phyloP scores from a whole-genome alignment of 2,888 invertebrate species.

The Drosophila buzzatii region DNA sequence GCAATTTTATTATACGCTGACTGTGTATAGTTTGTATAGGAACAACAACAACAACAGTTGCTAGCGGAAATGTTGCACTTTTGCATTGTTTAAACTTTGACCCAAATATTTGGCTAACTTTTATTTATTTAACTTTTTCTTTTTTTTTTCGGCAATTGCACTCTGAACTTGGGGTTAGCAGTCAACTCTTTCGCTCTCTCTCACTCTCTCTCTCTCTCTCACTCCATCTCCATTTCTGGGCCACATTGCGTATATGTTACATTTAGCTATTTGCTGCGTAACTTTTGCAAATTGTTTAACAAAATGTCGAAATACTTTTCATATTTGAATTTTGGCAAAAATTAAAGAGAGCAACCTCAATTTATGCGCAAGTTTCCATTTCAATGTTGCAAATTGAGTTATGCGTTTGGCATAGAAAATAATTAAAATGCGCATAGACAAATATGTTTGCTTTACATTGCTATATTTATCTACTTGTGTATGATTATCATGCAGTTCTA shows the following conservation, averaged over 20 bases:
- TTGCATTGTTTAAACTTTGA: conserved; percentile 66
- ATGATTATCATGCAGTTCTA: no score
- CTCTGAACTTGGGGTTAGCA: conserved; percentile 8
- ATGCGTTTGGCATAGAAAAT: background rate
- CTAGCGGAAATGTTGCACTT: conserved; percentile 42
- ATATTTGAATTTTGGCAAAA: background rate
- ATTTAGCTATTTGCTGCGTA: conserved; percentile 40
- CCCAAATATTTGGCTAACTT: conserved; percentile 61
- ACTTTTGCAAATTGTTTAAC: conserved; percentile 16
- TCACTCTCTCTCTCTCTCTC: background rate
- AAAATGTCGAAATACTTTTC: conserved; percentile 7
- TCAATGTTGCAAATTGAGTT: background rate
- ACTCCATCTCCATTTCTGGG: background rate
- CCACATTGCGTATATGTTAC: conserved; percentile 3
- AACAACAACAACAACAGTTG: conserved; percentile 9
- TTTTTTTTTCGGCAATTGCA: conserved; percentile 1
- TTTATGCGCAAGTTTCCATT: background rate
- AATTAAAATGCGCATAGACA: background rate
- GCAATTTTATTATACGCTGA: conserved; percentile 24
- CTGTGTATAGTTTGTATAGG: conserved; percentile 9
- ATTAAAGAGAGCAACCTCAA: background rate
- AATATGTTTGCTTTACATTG: background rate
- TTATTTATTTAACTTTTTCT: background rate
- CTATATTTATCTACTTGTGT: background rate
- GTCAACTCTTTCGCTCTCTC: background rate